Evolutionary conservation across 2,888 invertebrate genomes (phyloP), one percentile per base, ranked within the genome.

Genomic region (Drosophila colorata): DNA sequence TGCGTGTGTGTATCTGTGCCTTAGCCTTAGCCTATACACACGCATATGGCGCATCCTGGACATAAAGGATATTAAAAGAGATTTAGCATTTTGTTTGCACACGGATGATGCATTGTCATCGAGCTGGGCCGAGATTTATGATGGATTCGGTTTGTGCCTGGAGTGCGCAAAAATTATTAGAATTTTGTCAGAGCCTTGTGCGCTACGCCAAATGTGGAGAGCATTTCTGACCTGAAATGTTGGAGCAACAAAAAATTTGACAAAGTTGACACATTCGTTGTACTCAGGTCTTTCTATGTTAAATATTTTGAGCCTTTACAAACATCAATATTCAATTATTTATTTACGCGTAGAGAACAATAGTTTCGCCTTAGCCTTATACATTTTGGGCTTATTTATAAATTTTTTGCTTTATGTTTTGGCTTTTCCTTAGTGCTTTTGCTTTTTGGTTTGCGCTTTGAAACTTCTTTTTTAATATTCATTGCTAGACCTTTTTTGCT

Each of bases 91-190:
- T 51, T 91, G 90, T 91, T 91, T 90, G 86, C 90, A 72, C 73
- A 89, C 82, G 88, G 91, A 90, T 90, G 90, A 90, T 91, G 90
- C 90, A 91, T 90, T 90, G 90, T 90, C 90, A 90, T 90, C 90
- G 90, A 90, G 90, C 82, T 76, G 87, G 89, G 83, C 85, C 90
- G 88, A 90, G 89, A 90, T 90, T 90, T 90, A 89, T 90, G 88
- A 88, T 85, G 87, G 82, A 80, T 86, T 88, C 84, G 86, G 88
- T 85, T 86, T 88, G 80, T 86, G 84, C 87, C 88, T 85, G 86
- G 83, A 83, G 84, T 74, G 78, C 80, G 83, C 87, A 86, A 86
- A 87, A 87, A 84, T 87, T 86, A 82, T 82, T 84, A 84, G 86
- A 85, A 85, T 87, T 86, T 82, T 77, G 66, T 51, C 77, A 74